Evolutionary conservation across 2,797 vertebrate species (phyloP), one percentile per base, ranked within the genome.

Genomic region (Cryptoprocta ferox): DNA sequence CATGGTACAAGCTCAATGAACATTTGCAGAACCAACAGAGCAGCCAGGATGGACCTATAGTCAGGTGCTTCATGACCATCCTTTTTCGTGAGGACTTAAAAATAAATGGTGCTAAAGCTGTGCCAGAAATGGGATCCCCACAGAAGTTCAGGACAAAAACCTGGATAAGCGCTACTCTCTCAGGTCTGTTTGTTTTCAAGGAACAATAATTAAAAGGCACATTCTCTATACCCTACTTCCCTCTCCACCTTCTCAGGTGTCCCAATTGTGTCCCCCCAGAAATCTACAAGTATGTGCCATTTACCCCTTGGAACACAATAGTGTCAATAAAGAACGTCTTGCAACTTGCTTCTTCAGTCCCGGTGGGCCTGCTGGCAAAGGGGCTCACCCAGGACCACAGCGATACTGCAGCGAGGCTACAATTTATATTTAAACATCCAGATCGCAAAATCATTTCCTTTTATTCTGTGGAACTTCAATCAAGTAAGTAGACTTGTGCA

Each of bases 381-480:
- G 39, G n/a, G 42, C 10, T 89, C 92, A 26, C 24, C 4, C 0
- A 15, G 50, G 66, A 91, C 6, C 26, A 39, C 37, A 26, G 35
- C 26, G 37, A 66, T 8, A 19, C 0, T n/a, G 32, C 68, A 35
- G 80, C 24, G 45, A 37, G 2, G 30, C 75, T 32, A n/a, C 2
- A 35, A 39, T 26, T 79, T 50, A 71, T 7, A 71, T 32, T 83
- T 89, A 63, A 80, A 95, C 76, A 73, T 37, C 0, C 32, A 68
- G n/a, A 65, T 73, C 71, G 95, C 80, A 98, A 97, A 97, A 96
- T 96, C 89, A 96, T 89, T 92, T 97, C 48, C 80, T 97, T 98
- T 98, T 98, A 98, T 98, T 98, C 83, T 95, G 65, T 94, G 59
- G 42, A 78, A 65, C 37, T 73, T 94, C 90, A 80, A 53, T 91